These are phyloP conservation scores for Papilio machaon DNA, from an alignment of 1,140 invertebrate genomes.

Conservation along the genomic window DNA sequence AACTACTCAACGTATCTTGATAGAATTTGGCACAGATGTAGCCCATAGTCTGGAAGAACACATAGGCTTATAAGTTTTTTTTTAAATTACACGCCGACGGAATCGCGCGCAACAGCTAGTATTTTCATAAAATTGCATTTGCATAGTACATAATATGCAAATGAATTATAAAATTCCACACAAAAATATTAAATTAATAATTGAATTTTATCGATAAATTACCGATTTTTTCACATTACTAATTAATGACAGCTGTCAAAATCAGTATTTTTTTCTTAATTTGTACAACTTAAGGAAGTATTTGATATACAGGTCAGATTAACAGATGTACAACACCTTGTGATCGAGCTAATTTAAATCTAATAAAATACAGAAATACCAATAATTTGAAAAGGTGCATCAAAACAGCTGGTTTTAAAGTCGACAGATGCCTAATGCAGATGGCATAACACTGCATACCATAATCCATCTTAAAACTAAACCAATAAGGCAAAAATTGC, in stretches of 20 bases:
- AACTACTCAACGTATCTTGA: too few relatives aligned
- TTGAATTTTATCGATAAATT: not conserved
- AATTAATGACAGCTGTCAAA: constrained; percentile 8
- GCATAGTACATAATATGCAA: too few relatives aligned
- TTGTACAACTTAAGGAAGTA: not conserved
- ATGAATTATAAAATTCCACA: too few relatives aligned
- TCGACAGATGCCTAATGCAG: constrained; percentile 29
- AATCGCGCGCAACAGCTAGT: too few relatives aligned
- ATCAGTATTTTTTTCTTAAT: not conserved
- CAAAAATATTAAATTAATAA: too few relatives aligned
- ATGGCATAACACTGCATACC: constrained; percentile 29
- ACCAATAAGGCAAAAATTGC: not conserved
- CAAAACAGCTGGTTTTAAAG: constrained; percentile 1
- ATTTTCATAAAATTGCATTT: too few relatives aligned
- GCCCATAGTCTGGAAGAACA: too few relatives aligned
- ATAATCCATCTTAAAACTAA: constrained; percentile 3
- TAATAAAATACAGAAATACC: not conserved
- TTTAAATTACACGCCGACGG: too few relatives aligned
- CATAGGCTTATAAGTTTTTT: too few relatives aligned
- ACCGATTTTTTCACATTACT: not conserved
- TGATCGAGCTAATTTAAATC: not conserved
- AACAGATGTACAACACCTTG: constrained; percentile 9
- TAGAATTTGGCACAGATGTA: too few relatives aligned
- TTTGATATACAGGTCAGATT: not conserved
- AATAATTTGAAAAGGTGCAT: constrained; percentile 16